Base-by-base conservation (phyloP, 2,113 vertebrate genomes). In the Xiphophorus hellerii region DNA sequence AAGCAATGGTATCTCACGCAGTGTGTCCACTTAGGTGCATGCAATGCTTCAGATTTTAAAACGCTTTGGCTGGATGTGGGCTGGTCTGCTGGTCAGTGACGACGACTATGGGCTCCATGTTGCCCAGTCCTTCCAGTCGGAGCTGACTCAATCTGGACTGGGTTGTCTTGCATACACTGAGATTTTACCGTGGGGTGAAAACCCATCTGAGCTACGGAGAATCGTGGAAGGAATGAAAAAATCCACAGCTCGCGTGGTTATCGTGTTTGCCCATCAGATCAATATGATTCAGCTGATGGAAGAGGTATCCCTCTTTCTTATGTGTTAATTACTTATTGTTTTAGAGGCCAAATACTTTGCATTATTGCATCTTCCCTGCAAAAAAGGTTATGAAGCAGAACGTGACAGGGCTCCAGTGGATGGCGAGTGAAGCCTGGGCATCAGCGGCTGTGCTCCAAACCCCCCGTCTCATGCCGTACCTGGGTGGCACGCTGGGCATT, bases 391-490 rank as follows among this genome's bases (percentile, higher is more conserved):
- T 89, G 5, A 71, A 70, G 35, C 92, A 91, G 39, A 93, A 92
- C 69, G 85, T 93, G 4, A 92, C 84, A 22, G 90, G 84, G 10
- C 84, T 85, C 7, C 93, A 94, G 76, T 94, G 93, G 93, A 89
- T 94, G 35, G 92, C 91, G 13, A 94, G 92, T 82, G 94, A 94
- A 81, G 92, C 91, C 2, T 95, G 93, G 93, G 73, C 92, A 64
- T 76, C 89, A 63, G 85, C 82, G 1, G 64, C 78, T 14, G 66
- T 87, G 13, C 89, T 93, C 12, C 91, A 88, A 25, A 88, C 77
- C 0, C 68, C 66, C 0, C 51, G 58, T 13, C 66, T 92, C 63
- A 85, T 92, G 69, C 89, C 89, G 8, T 91, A 85, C 71, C 82
- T 94, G 29, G 82, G 88, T 27, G 94, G 94, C 5, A 92, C 93